phyloP scores from a whole-genome alignment of 30 jellyfish, hydroid and myxozoan genomes.

The Chrysaora quinquecirrha region DNA sequence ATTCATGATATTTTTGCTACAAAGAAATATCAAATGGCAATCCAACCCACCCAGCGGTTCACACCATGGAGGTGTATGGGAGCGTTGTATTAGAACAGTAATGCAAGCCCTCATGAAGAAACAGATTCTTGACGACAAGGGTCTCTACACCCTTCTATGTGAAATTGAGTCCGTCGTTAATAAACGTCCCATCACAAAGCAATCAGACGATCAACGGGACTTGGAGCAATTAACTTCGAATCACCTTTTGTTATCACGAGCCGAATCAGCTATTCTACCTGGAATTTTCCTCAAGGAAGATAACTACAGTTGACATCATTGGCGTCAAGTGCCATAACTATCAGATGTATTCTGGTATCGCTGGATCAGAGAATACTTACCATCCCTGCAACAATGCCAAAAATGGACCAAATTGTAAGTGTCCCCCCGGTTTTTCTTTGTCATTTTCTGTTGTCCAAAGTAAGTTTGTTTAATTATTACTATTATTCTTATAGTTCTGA shows the following conservation, averaged over 20 bases:
- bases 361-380: constrained; percentile 3
- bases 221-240: constrained; percentile 33
- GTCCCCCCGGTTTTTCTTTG: no score
- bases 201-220: no score
- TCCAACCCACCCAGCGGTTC: no score
- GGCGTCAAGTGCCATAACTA: not conserved
- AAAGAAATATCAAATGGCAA: no score
- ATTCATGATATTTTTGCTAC: no score
- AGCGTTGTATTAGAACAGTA: not conserved
- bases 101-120: not conserved
- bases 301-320: not conserved
- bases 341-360: constrained; percentile 15
- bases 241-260: constrained; percentile 19
- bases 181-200: constrained; percentile 11
- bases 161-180: constrained; percentile 23
- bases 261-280: no score
- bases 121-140: not conserved
- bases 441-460: no score
- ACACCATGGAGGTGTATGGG: no score
- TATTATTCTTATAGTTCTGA: no score
- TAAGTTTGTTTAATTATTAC: no score
- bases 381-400: not conserved
- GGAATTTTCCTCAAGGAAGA: constrained; percentile 18
- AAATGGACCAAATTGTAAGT: no score
- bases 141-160: not conserved